These are phyloP conservation scores for Halisarca cf. caerulea DNA, from an alignment of 37 sponge, comb jelly and placozoan species.

Conservation along the genomic window DNA sequence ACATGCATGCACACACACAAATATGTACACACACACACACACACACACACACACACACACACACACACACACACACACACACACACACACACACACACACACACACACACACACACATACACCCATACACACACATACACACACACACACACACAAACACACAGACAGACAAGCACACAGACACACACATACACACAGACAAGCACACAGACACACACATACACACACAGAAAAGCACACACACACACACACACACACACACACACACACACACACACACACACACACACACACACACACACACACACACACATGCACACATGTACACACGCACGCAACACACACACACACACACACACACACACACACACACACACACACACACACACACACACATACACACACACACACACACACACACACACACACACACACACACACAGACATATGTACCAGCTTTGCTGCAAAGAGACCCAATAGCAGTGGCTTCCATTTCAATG, in stretches of 20 bases:
- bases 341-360: not conserved
- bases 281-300: not conserved
- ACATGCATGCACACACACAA: too few species aligned
- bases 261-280: not conserved
- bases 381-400: not conserved
- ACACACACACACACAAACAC: not conserved
- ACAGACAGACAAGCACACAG: not conserved
- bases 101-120: not conserved
- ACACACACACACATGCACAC: not conserved
- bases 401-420: not conserved
- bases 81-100: not conserved
- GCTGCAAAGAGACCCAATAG: slow-evolving; percentile 78
- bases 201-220: not conserved
- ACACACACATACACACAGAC: not conserved
- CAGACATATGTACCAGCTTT: slow-evolving; percentile 18
- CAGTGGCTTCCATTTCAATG: slow-evolving; percentile 96
- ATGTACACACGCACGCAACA: not conserved
- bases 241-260: not conserved
- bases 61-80: not conserved
- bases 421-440: not conserved
- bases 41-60: too few species aligned
- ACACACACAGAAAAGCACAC: not conserved
- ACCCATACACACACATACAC: not conserved
- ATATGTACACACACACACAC: too few species aligned
- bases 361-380: not conserved